Percentiles rank a stretch among this genome's conserved stretches.
Evolutionary conservation across 1,140 invertebrate species (phyloP).

Genomic region (Temnothorax curvispinosus): DNA sequence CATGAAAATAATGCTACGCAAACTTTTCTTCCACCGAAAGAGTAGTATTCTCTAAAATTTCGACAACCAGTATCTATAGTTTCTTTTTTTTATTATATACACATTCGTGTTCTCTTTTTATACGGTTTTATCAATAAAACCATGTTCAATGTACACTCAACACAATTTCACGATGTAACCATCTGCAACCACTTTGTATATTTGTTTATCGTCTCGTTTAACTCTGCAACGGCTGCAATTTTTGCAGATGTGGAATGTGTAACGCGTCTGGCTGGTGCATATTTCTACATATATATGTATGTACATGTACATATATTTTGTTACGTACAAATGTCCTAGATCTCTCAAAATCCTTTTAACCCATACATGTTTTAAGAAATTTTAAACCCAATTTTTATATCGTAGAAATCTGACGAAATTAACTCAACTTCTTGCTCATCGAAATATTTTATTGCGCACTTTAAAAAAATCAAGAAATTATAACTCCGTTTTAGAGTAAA

Average conservation of each 20-base stretch:
- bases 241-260: conserved; percentile 9
- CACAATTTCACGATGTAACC: neutral
- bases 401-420: neutral
- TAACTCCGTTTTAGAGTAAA: neutral
- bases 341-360: neutral
- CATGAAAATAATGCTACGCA: neutral
- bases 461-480: neutral
- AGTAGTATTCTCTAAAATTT: neutral
- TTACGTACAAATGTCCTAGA: neutral
- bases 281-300: neutral
- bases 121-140: neutral
- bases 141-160: neutral
- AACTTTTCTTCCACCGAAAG: neutral
- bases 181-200: conserved; percentile 11
- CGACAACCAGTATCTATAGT: neutral
- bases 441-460: too few species aligned
- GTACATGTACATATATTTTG: neutral
- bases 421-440: neutral
- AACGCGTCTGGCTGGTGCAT: neutral
- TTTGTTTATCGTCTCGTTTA: conserved; percentile 16
- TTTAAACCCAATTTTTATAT: neutral
- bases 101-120: neutral
- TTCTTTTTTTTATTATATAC: neutral
- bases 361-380: neutral
- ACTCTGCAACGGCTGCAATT: neutral